Evolutionary conservation across 2,113 vertebrate genomes (phyloP).

Genomic region (Entosphenus tridentatus): DNA sequence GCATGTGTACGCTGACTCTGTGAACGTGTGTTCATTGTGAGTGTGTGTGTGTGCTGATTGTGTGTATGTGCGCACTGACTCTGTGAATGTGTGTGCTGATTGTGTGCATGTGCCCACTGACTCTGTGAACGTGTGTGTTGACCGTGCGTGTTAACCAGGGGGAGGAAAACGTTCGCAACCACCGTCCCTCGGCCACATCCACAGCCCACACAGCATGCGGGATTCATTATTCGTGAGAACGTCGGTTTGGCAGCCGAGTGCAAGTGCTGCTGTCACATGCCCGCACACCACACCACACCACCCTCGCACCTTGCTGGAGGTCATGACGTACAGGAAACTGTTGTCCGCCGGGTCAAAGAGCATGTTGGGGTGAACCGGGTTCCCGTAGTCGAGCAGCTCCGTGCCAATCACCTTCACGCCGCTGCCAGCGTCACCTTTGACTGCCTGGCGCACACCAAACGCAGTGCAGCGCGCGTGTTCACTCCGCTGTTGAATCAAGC

Average conservation of each 20-base stretch:
- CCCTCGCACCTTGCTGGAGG: slow-evolving; percentile 56
- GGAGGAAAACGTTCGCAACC: too few relatives aligned
- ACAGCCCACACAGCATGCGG: too few relatives aligned
- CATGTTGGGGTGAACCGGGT: slow-evolving; percentile 76
- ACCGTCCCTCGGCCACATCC: too few relatives aligned
- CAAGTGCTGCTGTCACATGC: too few relatives aligned
- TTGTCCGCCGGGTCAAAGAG: slow-evolving; percentile 66
- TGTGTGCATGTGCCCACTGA: not conserved
- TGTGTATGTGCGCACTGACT: not conserved
- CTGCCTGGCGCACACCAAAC: too few relatives aligned
- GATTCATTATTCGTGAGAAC: too few relatives aligned
- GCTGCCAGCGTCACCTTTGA: too few relatives aligned
- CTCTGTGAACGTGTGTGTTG: not conserved
- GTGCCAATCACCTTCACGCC: too few relatives aligned
- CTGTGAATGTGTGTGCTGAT: not conserved
- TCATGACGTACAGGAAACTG: slow-evolving; percentile 80
- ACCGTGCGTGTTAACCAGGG: not conserved
- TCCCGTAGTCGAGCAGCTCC: slow-evolving; percentile 13
- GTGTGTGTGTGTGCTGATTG: not conserved
- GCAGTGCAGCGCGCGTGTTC: too few relatives aligned
- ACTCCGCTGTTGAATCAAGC: too few relatives aligned
- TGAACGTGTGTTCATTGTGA: not conserved
- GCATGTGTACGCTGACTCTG: not conserved
- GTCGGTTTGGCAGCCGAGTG: too few relatives aligned
- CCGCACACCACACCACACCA: not conserved